Evolutionary conservation across 2,888 invertebrate species (phyloP), one percentile per base, ranked within the genome.

Genomic region (Ceraclea dissimilis): DNA sequence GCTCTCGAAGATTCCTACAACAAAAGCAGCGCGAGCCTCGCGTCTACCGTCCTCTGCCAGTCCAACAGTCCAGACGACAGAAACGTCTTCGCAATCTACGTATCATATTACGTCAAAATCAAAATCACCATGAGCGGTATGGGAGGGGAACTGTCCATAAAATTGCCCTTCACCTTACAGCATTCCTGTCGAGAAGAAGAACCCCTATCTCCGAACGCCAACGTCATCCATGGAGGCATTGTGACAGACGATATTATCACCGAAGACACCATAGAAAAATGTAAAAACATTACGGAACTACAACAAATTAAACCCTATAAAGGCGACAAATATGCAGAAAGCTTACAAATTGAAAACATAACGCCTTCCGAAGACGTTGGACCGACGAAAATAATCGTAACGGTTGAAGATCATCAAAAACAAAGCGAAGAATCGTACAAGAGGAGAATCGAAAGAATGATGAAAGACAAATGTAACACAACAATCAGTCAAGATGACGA

Each of bases 31-130:
- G 82, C 82, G 47, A 81, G 81, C 48, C 78, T 82, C 1, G 80
- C 83, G 1, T 82, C 82, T 4, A 81, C 82, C n/a, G 78, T 82
- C 13, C 68, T 83, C 50, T 76, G 73, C 66, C 68, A 74, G 65
- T 63, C 71, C 55, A 71, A 75, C 68, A 78, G 80, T 16, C 81
- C 84, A 0, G 86, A 89, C 62, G 90, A 90, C 63, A 80, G 90
- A 58, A 92, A 92, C 70, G 90, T 89, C 0, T 92, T 92, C 66
- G 92, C 92, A 53, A 93, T 93, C 64, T 92, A 92, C 73, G 92
- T 93, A 10, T 90, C 91, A 0, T 93, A 93, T 69, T 93, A 93
- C 68, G 90, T 92, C 6, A 92, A 93, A 80, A 86, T 92, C 0
- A 91, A 91, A 71, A 76, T 91, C 0, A 77, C 87, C 0, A 79